A percentile compares a stretch with the other conserved stretches of the same genome.
These are phyloP conservation scores for Threskiornis aethiopicus DNA, from an alignment of 2,797 vertebrate species.

Conservation along the genomic window DNA sequence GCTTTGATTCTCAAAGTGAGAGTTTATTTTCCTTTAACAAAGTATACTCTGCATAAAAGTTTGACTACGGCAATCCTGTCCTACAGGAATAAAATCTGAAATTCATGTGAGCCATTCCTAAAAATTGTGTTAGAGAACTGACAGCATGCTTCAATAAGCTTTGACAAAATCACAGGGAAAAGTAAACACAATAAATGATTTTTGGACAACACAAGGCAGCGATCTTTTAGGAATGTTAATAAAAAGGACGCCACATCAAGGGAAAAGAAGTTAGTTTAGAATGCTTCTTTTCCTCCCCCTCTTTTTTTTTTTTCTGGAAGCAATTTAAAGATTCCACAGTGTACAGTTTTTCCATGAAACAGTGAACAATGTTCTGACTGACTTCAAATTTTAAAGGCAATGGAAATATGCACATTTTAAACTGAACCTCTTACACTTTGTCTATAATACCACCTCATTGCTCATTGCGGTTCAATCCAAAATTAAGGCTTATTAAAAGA, in stretches of 20 bases:
- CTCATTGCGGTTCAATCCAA: not conserved
- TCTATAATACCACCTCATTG: not conserved
- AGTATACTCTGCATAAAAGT: not conserved
- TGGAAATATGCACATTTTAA: not conserved
- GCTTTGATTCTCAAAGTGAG: not conserved
- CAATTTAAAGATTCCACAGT: not conserved
- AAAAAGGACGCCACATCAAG: not conserved
- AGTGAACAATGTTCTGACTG: not conserved
- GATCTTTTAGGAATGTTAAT: not conserved
- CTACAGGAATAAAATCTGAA: not conserved
- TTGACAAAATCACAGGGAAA: not conserved
- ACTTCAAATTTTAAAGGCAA: not conserved
- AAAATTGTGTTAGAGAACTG: not conserved
- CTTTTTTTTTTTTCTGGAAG: rapidly evolving
- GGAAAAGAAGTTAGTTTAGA: not conserved
- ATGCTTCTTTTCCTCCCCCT: rapidly evolving
- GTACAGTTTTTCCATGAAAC: not conserved
- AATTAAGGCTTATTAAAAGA: not conserved
- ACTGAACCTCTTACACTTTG: not conserved
- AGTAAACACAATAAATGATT: not conserved
- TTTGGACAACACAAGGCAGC: not conserved
- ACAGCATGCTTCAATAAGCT: not conserved
- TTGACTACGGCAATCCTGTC: not conserved
- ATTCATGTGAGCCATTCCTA: not conserved
- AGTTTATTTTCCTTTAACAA: not conserved